Percentiles rank a stretch among this genome's conserved stretches.
These are phyloP conservation scores for Eciton burchellii DNA, from an alignment of 1,140 invertebrate species.

Conservation along the genomic window DNA sequence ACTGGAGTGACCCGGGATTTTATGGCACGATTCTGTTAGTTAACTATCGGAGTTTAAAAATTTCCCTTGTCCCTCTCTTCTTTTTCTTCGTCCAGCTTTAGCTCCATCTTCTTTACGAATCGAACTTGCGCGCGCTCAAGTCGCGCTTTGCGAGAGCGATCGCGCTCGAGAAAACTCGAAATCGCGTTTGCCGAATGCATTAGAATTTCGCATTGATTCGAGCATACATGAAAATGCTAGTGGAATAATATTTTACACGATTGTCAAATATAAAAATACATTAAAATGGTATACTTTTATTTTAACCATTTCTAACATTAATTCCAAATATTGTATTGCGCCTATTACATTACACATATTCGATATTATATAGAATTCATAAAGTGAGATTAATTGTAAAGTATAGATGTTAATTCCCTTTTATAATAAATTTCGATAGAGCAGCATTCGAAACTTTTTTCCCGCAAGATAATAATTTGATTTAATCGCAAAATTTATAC, in stretches of 20 bases:
- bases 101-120: conserved; percentile 19
- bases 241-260: not conserved
- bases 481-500: no score
- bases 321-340: not conserved
- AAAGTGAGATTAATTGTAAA: no score
- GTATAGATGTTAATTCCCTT: no score
- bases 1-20: conserved; percentile 49
- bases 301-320: not conserved
- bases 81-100: not conserved
- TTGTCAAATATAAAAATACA: not conserved
- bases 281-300: not conserved
- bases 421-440: no score
- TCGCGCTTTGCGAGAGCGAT: not conserved
- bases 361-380: no score
- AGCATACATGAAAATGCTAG: not conserved
- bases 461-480: no score
- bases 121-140: conserved; percentile 6
- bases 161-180: not conserved
- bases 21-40: conserved; percentile 60
- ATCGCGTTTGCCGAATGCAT: conserved; percentile 18
- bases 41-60: conserved; percentile 54
- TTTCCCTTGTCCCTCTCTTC: conserved; percentile 33
- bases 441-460: no score
- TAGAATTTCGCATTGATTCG: conserved; percentile 21
- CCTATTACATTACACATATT: no score